Base-by-base conservation (phyloP, 2,888 invertebrate species). In the Coremacera marginata region DNA sequence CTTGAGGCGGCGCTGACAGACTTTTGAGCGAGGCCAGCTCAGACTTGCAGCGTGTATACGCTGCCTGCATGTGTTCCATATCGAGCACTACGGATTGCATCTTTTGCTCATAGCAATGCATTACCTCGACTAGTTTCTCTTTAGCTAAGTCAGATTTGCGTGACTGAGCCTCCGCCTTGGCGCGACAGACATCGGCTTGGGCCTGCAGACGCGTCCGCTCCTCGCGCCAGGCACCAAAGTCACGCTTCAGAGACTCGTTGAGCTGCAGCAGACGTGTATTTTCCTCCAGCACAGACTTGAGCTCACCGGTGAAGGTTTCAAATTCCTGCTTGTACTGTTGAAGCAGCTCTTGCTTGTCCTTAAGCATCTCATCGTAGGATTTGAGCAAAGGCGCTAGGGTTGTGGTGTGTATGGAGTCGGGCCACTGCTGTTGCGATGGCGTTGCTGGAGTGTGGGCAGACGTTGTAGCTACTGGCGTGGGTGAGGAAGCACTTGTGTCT, bases 351-450 rank as follows among this genome's bases (percentile, higher is more conserved):
- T 94, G 94, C 85, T 95, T 95, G 83, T 96, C 95, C 82, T 91
- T 91, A 0, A 95, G 87, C 79, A 94, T 94, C 84, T 95, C 95
- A 87, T 95, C 94, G 84, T 95, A 96, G 0, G 95, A 94, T 84
- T 94, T 93, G 80, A 95, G 90, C 5, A 96, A 89, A 0, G 95
- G 95, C 0, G 91, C 92, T 88, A 90, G 63, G 79, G 90, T 87
- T 73, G 88, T 84, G 49, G 85, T 84, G 27, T 84, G 85, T 5
- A 89, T 79, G 0, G 82, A 65, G 1, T 82, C 84, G 81, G 84
- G 82, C 79, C 83, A 81, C 7, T 79, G 44, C n/a, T 3, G 14
- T 37, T 67, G 37, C 79, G 78, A 74, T 73, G 80, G 75, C 74
- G 72, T 37, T 4, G 70, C 67, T 25, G 2, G 9, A 2, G 51